These are phyloP conservation scores for Callospermophilus lateralis DNA, from an alignment of 2,113 vertebrate species.

Conservation along the genomic window DNA sequence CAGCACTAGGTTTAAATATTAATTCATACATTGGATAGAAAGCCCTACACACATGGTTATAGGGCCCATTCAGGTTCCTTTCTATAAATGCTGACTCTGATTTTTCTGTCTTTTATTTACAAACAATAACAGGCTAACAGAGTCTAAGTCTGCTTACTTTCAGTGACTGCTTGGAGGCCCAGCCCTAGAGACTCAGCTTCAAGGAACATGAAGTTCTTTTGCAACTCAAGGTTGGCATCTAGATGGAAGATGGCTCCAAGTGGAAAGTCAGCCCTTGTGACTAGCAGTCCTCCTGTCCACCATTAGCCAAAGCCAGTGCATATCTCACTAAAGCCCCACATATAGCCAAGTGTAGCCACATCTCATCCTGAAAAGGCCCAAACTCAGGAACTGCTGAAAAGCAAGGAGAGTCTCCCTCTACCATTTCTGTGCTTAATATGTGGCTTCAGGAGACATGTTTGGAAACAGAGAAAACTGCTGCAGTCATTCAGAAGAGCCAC, in stretches of 20 bases:
- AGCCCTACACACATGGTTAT: background rate
- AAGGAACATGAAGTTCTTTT: background rate
- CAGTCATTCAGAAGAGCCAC: background rate
- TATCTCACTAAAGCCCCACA: background rate
- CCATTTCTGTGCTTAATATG: background rate
- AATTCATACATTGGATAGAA: background rate
- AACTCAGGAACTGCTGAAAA: background rate
- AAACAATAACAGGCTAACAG: background rate
- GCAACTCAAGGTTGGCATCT: background rate
- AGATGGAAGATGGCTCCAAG: background rate
- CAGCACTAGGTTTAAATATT: background rate
- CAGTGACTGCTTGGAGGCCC: background rate
- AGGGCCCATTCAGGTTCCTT: background rate
- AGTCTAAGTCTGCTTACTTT: background rate
- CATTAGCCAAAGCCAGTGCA: background rate
- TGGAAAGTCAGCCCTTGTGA: background rate
- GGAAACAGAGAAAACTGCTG: background rate
- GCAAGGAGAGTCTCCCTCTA: background rate
- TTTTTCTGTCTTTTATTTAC: slow-evolving; percentile 14
- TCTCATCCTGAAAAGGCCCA: background rate
- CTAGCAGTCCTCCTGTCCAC: background rate
- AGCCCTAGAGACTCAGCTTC: background rate
- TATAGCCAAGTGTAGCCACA: background rate
- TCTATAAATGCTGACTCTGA: background rate
- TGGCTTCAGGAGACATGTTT: background rate